These are phyloP conservation scores for Myiothlypis coronata DNA, from an alignment of 2,797 vertebrate genomes.

Conservation along the genomic window DNA sequence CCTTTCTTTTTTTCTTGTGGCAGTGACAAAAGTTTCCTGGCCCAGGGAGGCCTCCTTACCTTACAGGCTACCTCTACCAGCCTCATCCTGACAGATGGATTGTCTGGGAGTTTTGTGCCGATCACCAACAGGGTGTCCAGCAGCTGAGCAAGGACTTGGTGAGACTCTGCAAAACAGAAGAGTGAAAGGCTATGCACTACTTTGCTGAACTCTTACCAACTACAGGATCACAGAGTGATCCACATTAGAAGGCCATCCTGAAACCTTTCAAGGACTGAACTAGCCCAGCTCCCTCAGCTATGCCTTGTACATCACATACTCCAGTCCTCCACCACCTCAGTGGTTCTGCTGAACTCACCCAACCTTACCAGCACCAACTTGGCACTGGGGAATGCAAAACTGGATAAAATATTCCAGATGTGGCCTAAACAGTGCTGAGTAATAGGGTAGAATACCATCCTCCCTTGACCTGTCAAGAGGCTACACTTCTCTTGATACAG, in stretches of 20 bases:
- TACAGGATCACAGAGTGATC: background rate
- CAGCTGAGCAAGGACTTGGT: slow-evolving; percentile 94
- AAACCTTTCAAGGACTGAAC: background rate
- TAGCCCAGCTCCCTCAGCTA: background rate
- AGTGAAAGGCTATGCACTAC: background rate
- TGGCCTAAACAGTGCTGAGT: background rate
- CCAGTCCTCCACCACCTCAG: background rate
- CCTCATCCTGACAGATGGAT: slow-evolving; percentile 77
- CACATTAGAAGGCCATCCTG: background rate
- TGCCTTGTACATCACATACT: background rate
- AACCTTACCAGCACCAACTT: background rate
- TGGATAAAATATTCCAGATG: background rate
- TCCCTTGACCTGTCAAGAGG: background rate
- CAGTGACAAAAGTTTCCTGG: background rate
- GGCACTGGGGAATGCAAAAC: background rate
- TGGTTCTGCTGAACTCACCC: background rate
- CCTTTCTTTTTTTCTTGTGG: background rate
- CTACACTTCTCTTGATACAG: background rate
- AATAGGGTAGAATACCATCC: background rate
- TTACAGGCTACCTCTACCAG: slow-evolving; percentile 92
- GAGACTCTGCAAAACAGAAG: slow-evolving; percentile 82
- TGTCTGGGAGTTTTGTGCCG: slow-evolving; percentile 87
- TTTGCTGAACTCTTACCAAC: background rate
- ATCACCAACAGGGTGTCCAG: slow-evolving; percentile 90
- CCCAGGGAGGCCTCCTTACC: slow-evolving; percentile 68